Conservation (phyloP, 1,140 invertebrate genomes). For the Trichonephila inaurata region DNA sequence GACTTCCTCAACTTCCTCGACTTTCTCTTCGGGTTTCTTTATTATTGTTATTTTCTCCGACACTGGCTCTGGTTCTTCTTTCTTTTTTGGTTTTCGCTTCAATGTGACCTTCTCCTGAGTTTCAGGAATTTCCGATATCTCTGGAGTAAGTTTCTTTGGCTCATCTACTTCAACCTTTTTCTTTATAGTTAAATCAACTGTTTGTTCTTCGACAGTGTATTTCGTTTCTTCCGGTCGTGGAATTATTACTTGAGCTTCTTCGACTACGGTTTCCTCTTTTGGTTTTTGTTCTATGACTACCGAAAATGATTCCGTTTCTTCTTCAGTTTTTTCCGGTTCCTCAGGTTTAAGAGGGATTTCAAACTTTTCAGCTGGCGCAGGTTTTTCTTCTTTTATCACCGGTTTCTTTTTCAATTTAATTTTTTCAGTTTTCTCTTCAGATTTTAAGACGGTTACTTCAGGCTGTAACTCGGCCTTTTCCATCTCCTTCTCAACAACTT, state of each 20-base stretch:
- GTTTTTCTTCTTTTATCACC: constrained; percentile 72
- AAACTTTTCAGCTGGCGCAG: constrained; percentile 42
- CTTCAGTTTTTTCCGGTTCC: constrained; percentile 46
- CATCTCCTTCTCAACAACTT: constrained; percentile 25
- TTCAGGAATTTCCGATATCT: constrained; percentile 63
- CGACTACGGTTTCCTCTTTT: constrained; percentile 44
- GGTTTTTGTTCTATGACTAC: constrained; percentile 56
- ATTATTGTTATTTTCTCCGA: constrained; percentile 41
- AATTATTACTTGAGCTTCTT: constrained; percentile 67
- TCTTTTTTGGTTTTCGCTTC: constrained; percentile 79
- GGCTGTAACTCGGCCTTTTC: constrained; percentile 37
- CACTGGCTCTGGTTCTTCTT: constrained; percentile 53
- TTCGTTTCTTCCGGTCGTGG: constrained; percentile 70
- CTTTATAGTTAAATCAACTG: constrained; percentile 75
- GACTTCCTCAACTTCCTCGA: constrained; percentile 24
- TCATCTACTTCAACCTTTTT: constrained; percentile 61
- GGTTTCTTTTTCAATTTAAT: constrained; percentile 77
- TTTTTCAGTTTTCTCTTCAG: constrained; percentile 74
- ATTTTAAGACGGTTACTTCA: constrained; percentile 40
- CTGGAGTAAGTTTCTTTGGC: constrained; percentile 10
- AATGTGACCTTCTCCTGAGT: constrained; percentile 71
- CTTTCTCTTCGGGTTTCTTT: constrained; percentile 61
- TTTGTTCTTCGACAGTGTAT: constrained; percentile 71
- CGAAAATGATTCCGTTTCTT: constrained; percentile 56
- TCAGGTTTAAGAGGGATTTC: constrained; percentile 63